Evolutionary conservation across 2,113 vertebrate species (phyloP).

Genomic region (Halcyon malimbica): DNA sequence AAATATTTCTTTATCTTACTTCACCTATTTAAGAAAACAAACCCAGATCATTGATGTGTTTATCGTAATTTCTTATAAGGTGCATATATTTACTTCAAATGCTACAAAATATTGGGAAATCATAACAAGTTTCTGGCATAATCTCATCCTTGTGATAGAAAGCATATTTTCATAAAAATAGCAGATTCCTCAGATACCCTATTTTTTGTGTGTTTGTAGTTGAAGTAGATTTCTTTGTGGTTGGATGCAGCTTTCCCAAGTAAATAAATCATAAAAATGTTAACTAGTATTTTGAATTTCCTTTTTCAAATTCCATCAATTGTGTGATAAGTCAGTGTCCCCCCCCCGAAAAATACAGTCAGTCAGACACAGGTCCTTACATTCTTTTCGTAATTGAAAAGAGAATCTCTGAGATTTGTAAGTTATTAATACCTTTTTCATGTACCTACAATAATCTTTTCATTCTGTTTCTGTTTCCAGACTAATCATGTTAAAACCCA

Average conservation of each 20-base stretch:
- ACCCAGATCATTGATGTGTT: neutral
- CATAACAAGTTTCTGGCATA: slow-evolving; percentile 34
- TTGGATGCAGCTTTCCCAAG: slow-evolving; percentile 14
- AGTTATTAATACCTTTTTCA: neutral
- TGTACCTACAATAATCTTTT: neutral
- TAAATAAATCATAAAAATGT: neutral
- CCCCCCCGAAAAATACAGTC: neutral
- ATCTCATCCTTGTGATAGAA: slow-evolving; percentile 21
- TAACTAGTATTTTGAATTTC: neutral
- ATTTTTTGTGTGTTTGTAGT: neutral
- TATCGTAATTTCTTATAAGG: neutral
- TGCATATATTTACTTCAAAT: slow-evolving; percentile 31
- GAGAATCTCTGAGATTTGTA: neutral
- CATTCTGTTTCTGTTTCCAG: neutral
- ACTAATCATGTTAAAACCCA: neutral
- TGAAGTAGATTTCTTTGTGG: neutral
- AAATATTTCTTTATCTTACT: neutral
- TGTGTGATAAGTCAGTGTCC: neutral
- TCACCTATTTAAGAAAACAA: neutral
- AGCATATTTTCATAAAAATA: slow-evolving; percentile 45
- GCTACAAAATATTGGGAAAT: slow-evolving; percentile 27
- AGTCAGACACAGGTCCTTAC: neutral
- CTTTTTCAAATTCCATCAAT: neutral
- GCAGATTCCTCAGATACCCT: neutral
- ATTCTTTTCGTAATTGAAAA: neutral